A percentile compares a stretch with the other conserved stretches of the same genome.
These are phyloP conservation scores for Crematogaster levior DNA, from an alignment of 2,888 invertebrate genomes.

Conservation along the genomic window DNA sequence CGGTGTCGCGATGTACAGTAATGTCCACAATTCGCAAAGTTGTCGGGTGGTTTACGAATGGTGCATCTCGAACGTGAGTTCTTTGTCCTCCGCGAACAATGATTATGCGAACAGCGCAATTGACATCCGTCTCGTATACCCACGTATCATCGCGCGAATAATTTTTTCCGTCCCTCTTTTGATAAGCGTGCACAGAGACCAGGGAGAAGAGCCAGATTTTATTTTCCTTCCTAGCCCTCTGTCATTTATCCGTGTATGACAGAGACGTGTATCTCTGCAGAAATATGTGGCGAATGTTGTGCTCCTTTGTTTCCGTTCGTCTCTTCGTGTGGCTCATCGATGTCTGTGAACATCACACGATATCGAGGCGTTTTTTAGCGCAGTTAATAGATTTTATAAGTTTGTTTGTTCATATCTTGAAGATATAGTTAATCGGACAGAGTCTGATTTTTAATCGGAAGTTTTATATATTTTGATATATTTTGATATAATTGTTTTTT, in stretches of 20 bases:
- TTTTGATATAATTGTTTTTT: neutral
- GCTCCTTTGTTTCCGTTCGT: slow-evolving; percentile 24
- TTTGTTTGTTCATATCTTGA: neutral
- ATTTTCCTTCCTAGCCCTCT: neutral
- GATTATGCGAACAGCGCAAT: slow-evolving; percentile 23
- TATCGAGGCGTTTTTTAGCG: neutral
- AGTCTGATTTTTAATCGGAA: neutral
- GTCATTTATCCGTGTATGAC: neutral
- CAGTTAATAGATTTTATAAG: neutral
- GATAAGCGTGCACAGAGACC: neutral
- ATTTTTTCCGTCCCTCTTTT: neutral
- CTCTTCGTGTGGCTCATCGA: neutral
- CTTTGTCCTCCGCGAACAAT: slow-evolving; percentile 48
- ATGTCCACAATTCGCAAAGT: neutral
- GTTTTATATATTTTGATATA: neutral
- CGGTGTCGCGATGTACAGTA: neutral
- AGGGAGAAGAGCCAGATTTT: neutral
- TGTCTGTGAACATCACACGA: neutral
- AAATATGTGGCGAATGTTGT: neutral
- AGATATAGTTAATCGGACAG: no score
- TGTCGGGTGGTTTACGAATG: neutral
- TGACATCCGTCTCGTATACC: no score
- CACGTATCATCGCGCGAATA: neutral
- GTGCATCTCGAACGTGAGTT: slow-evolving; percentile 18
- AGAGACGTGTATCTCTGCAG: neutral